Conservation (phyloP, 2,113 vertebrate genomes). For the Hippocampus barbouri region DNA sequence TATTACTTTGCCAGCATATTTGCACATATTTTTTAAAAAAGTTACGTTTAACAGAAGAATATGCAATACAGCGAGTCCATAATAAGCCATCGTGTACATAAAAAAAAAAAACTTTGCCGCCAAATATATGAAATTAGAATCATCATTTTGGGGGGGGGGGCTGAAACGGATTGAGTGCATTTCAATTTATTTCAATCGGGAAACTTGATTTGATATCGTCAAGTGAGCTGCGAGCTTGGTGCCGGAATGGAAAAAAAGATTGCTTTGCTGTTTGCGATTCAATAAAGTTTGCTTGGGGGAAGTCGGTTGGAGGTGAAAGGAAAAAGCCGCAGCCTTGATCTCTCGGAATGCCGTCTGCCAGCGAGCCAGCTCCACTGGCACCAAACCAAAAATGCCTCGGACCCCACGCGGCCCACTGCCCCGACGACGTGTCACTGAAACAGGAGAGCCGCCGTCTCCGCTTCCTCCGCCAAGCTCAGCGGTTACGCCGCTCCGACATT, state of each 20-base stretch:
- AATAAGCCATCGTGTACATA: too few species aligned
- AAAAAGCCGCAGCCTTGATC: constrained; percentile 75
- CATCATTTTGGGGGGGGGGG: too few species aligned
- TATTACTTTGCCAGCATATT: not conserved
- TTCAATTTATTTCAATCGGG: too few species aligned
- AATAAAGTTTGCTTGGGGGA: constrained; percentile 22
- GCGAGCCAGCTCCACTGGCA: constrained; percentile 73
- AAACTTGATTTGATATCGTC: too few species aligned
- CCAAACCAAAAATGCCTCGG: constrained; percentile 71
- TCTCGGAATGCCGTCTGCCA: constrained; percentile 74
- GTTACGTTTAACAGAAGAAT: too few species aligned
- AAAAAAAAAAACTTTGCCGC: too few species aligned
- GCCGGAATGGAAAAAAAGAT: too few species aligned
- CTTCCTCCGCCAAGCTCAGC: constrained; percentile 70
- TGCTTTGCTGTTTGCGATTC: not conserved
- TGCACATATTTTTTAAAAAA: not conserved
- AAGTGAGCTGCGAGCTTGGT: too few species aligned
- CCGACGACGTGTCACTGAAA: constrained; percentile 54
- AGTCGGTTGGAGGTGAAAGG: constrained; percentile 66
- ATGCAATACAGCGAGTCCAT: not conserved
- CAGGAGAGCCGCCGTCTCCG: constrained; percentile 66
- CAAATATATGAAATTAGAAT: too few species aligned
- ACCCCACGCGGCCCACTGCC: constrained; percentile 33
- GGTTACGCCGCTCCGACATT: constrained; percentile 45
- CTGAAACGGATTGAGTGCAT: too few species aligned